phyloP scores from a whole-genome alignment of 92 coral and sea anemone species.

The Chrysogorgia sp. region DNA sequence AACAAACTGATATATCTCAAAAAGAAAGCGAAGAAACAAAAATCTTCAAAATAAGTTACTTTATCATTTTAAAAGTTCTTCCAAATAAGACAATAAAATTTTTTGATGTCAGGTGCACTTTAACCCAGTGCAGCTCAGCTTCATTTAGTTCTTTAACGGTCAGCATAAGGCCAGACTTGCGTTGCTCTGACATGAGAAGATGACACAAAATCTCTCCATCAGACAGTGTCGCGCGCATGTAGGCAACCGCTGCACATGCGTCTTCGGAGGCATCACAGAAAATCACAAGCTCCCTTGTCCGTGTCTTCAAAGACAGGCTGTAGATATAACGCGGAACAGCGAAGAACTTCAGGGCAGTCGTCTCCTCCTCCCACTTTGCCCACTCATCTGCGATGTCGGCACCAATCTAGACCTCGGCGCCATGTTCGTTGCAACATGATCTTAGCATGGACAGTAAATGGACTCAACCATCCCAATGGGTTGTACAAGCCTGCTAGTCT shows the following conservation, averaged over 20 bases:
- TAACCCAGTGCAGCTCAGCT: neutral
- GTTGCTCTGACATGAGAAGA: slow-evolving; percentile 36
- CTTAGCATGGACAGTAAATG: slow-evolving; percentile 53
- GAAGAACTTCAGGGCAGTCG: slow-evolving; percentile 40
- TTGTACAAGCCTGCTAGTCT: slow-evolving; percentile 50
- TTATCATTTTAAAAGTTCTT: no score
- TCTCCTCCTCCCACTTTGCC: slow-evolving; percentile 51
- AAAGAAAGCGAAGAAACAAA: no score
- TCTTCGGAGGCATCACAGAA: slow-evolving; percentile 4
- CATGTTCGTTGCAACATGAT: slow-evolving; percentile 54
- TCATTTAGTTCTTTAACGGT: neutral
- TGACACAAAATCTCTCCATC: slow-evolving; percentile 12
- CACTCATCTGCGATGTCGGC: slow-evolving; percentile 50
- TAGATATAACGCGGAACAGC: slow-evolving; percentile 28
- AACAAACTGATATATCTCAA: no score
- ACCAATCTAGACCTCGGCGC: slow-evolving; percentile 61
- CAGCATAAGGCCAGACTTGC: neutral
- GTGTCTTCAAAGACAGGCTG: no score
- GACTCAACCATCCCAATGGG: slow-evolving; percentile 60
- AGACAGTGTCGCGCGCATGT: neutral
- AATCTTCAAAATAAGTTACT: no score
- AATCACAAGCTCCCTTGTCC: slow-evolving; percentile 2
- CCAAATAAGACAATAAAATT: no score
- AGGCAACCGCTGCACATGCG: slow-evolving; percentile 4
- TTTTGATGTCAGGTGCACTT: no score